Base-by-base conservation (phyloP, 1,140 invertebrate species). In the Eupeodes corollae region DNA sequence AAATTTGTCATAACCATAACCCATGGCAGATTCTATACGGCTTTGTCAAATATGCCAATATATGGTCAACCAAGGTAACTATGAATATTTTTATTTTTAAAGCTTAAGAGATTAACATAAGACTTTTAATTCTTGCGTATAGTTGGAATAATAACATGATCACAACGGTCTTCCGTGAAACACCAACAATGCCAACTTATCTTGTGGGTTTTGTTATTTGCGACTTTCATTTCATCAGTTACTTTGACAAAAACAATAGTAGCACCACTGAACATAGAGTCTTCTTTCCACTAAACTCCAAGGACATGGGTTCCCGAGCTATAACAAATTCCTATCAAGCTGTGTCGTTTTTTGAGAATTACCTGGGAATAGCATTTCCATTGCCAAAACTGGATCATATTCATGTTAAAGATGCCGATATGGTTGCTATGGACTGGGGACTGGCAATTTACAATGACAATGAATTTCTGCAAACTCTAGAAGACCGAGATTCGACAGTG, bases 131-230 rank as follows among this genome's bases (percentile, higher is more conserved):
- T 5, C 8, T 26, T 26, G 3, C 21, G 8, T 26, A 8, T 5
- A 26, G 21, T 5, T 26, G 21, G 48, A 62, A 14, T 13, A 50
- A 8, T 5, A 26, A 52, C 55, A 18, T 65, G 44, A 47, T 51
- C 9, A 68, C 60, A 42, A 68, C 66, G 5, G 50, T 46, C 19
- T 82, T 79, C 48, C 51, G 68, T 5, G 59, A 61, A 44, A 80
- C 80, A 0, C 76, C 78, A 0, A 63, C 72, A 6, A 87, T 89
- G 80, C 83, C 84, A 1, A 82, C 83, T 0, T 90, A 89, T 54
- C 67, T 88, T 3, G 67, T 85, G 2, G 83, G 82, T 8, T 86
- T 86, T 68, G 73, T 85, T 5, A 76, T 89, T 0, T 86, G 84
- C 37, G 77, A 84, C 57, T 75, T 74, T 37, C 57, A 59, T 11